Conservation (phyloP, 2,888 invertebrate species). For the Diadegma fenestrale region DNA sequence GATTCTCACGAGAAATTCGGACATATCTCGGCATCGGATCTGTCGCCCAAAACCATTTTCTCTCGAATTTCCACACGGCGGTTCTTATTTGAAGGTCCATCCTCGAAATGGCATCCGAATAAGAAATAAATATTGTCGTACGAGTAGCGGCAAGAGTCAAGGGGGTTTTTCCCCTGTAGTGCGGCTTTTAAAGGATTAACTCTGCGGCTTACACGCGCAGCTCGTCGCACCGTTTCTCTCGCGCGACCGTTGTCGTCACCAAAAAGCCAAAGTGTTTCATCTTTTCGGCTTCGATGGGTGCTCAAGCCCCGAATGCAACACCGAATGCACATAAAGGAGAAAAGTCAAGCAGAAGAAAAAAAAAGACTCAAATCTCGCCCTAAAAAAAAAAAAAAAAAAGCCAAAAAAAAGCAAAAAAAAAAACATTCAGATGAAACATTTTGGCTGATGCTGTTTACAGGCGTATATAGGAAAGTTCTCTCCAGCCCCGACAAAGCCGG, state of each 20-base stretch:
- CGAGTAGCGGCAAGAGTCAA: slow-evolving; percentile 70
- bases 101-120: too few species aligned
- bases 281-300: too few species aligned
- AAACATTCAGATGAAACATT: slow-evolving; percentile 29
- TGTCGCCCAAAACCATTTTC: background rate
- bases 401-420: slow-evolving; percentile 61
- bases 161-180: slow-evolving; percentile 68
- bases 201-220: slow-evolving; percentile 70
- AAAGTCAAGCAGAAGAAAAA: slow-evolving; percentile 12
- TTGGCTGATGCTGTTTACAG: background rate
- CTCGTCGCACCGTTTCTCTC: slow-evolving; percentile 63
- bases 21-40: background rate
- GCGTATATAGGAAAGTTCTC: slow-evolving; percentile 37
- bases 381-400: background rate
- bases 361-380: background rate
- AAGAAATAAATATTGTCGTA: slow-evolving; percentile 50
- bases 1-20: slow-evolving; percentile 17
- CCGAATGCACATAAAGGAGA: background rate
- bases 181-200: slow-evolving; percentile 63
- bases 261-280: slow-evolving; percentile 33
- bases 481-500: slow-evolving; percentile 37
- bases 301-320: too few species aligned
- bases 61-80: slow-evolving; percentile 7
- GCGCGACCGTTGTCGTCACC: slow-evolving; percentile 56
- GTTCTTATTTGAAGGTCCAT: too few species aligned